Evolutionary conservation across 2,888 invertebrate species (phyloP).

Genomic region (Onthophagus sagittarius): DNA sequence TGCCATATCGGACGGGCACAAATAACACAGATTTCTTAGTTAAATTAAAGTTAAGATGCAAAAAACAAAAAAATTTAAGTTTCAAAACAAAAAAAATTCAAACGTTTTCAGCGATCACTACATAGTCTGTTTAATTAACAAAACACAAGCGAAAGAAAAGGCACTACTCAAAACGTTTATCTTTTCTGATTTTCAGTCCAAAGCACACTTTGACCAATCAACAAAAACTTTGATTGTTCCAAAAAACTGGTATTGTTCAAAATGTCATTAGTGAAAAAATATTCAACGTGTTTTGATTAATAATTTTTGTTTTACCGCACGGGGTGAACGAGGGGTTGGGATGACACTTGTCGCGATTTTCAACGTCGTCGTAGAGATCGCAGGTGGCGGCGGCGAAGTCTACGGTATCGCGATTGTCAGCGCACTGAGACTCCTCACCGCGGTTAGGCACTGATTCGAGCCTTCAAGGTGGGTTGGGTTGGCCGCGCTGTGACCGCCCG

Average conservation of each 20-base stretch:
- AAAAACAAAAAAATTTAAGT: background rate
- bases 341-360: slow-evolving; percentile 25
- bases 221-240: no score
- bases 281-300: no score
- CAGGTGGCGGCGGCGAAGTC: slow-evolving; percentile 30
- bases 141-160: background rate
- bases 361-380: slow-evolving; percentile 23
- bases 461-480: slow-evolving; percentile 37
- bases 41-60: background rate
- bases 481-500: slow-evolving; percentile 38
- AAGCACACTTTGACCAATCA: no score
- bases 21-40: slow-evolving; percentile 1
- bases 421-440: slow-evolving; percentile 32
- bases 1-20: slow-evolving; percentile 39
- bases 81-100: background rate
- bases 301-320: background rate
- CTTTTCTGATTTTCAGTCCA: no score
- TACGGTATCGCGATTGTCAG: slow-evolving; percentile 35
- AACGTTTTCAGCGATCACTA: slow-evolving; percentile 7
- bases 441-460: slow-evolving; percentile 34
- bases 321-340: background rate
- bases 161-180: no score
- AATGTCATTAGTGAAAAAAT: no score
- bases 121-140: background rate
- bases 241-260: no score